phyloP scores from a whole-genome alignment of 2,888 invertebrate genomes.

The Amorpha juglandis region DNA sequence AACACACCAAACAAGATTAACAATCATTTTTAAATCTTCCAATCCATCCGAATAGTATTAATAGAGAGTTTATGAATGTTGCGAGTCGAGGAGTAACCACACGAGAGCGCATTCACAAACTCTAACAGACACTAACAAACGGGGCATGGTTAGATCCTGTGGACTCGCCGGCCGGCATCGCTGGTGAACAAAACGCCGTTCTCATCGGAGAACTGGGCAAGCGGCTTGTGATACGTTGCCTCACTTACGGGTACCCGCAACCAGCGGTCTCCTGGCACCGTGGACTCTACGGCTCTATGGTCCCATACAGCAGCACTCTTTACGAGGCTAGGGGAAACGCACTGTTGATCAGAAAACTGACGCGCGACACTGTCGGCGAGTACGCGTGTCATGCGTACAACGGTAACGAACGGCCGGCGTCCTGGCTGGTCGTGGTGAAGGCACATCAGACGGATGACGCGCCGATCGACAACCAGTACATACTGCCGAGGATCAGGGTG shows the following conservation, averaged over 20 bases:
- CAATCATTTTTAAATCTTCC: constrained; percentile 54
- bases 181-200: constrained; percentile 86
- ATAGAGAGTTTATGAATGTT: constrained; percentile 61
- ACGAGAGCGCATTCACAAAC: constrained; percentile 47
- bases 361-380: constrained; percentile 89
- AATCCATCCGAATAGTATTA: constrained; percentile 41
- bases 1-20: constrained; percentile 45
- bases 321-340: constrained; percentile 91
- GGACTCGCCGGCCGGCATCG: constrained; percentile 85
- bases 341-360: constrained; percentile 89
- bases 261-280: constrained; percentile 94
- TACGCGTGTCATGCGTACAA: constrained; percentile 97
- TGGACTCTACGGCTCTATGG: constrained; percentile 87
- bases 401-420: constrained; percentile 89
- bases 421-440: constrained; percentile 89
- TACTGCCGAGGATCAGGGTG: constrained; percentile 46
- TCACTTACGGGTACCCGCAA: constrained; percentile 91
- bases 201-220: constrained; percentile 89
- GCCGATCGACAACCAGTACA: constrained; percentile 48
- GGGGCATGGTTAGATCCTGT: constrained; percentile 83
- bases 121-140: constrained; percentile 49
- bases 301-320: constrained; percentile 87
- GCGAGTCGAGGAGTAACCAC: constrained; percentile 28
- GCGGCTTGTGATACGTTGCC: constrained; percentile 89
- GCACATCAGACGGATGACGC: constrained; percentile 88